These are phyloP conservation scores for Sebastes trivittatus DNA, from an alignment of 2,797 vertebrate genomes.

Conservation along the genomic window DNA sequence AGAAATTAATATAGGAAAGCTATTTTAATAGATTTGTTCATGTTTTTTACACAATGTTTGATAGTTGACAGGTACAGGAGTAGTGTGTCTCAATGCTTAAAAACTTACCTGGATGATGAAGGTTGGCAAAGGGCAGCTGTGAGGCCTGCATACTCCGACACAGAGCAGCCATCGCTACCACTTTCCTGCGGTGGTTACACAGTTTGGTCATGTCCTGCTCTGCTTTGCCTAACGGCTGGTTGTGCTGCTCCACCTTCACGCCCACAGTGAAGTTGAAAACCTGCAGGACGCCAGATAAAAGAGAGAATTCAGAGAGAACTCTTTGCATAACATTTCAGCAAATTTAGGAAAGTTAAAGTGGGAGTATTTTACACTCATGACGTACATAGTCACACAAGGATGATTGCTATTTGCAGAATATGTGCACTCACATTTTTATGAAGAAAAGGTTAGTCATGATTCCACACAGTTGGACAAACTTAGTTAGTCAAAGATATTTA, in stretches of 20 bases:
- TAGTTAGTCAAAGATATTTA: neutral
- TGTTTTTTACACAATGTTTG: neutral
- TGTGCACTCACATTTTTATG: neutral
- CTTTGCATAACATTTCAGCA: neutral
- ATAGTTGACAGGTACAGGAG: neutral
- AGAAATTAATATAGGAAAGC: neutral
- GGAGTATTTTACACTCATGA: neutral
- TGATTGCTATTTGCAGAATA: neutral
- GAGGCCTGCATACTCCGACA: conserved; percentile 90
- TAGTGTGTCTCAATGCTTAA: neutral
- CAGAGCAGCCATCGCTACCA: conserved; percentile 91
- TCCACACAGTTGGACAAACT: neutral
- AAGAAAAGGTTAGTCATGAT: neutral
- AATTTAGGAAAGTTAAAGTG: neutral
- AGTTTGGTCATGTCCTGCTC: conserved; percentile 98
- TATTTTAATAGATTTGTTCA: neutral
- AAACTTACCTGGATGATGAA: conserved; percentile 81
- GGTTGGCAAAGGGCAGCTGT: conserved; percentile 78
- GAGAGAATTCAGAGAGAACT: neutral
- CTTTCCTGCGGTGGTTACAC: conserved; percentile 95
- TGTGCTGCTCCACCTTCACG: conserved; percentile 85
- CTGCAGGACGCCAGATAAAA: conserved; percentile 68
- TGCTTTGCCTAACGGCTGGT: conserved; percentile 85
- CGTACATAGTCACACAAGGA: neutral
- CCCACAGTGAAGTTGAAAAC: conserved; percentile 92